phyloP scores from a whole-genome alignment of 2,888 invertebrate genomes.

The Tuberolachnus salignus region DNA sequence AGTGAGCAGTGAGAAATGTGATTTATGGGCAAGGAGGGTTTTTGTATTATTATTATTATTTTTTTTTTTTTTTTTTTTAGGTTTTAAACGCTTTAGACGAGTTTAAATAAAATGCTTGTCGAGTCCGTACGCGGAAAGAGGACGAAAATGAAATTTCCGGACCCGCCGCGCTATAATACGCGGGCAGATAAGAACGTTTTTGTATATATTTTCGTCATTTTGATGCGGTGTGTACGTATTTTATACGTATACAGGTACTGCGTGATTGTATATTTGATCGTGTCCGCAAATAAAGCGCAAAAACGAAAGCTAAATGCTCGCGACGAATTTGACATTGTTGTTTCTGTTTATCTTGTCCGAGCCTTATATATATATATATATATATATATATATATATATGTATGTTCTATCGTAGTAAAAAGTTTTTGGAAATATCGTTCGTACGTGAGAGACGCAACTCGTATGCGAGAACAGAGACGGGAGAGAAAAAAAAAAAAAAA shows the following conservation, averaged over 20 bases:
- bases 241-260: neutral
- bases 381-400: conserved; percentile 4
- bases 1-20: conserved; percentile 17
- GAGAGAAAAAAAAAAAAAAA: conserved; percentile 19
- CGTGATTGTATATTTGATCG: conserved; percentile 43
- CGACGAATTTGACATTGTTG: conserved; percentile 34
- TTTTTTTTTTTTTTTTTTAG: too few relatives aligned
- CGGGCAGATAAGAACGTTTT: conserved; percentile 33
- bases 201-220: conserved; percentile 44
- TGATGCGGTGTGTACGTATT: neutral
- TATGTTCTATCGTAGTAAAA: conserved; percentile 16
- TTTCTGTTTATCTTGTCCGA: conserved; percentile 38
- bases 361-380: conserved; percentile 1
- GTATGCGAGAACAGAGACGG: neutral
- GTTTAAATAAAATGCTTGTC: conserved; percentile 53
- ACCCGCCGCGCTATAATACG: conserved; percentile 16
- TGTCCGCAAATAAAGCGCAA: neutral
- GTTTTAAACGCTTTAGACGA: conserved; percentile 51
- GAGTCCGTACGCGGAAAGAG: conserved; percentile 21
- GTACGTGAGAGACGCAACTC: conserved; percentile 28
- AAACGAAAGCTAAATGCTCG: conserved; percentile 31
- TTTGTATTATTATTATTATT: conserved; percentile 11
- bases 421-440: conserved; percentile 21
- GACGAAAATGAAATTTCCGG: conserved; percentile 54
- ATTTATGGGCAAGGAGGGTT: conserved; percentile 41